A percentile compares a stretch with the other conserved stretches of the same genome.
Conservation (phyloP, 2,113 vertebrate species). For the Paralichthys olivaceus region DNA sequence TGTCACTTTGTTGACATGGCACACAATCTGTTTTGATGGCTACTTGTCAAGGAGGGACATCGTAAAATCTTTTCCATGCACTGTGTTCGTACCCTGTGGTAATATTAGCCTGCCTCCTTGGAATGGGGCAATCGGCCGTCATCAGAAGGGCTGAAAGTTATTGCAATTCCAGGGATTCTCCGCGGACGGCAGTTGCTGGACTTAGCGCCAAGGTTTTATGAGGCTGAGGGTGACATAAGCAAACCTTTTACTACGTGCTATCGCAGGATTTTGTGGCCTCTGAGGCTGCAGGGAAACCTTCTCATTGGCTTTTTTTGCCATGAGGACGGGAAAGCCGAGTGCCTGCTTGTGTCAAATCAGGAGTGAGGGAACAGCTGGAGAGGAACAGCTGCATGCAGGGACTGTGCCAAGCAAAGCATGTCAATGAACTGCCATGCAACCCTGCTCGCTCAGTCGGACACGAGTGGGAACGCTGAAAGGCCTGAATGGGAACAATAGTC, state of each 20-base stretch:
- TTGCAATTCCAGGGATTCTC: slow-evolving; percentile 56
- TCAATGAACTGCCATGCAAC: slow-evolving; percentile 54
- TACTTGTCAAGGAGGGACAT: slow-evolving; percentile 42
- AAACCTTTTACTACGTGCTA: slow-evolving; percentile 11
- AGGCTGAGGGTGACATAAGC: slow-evolving; percentile 1
- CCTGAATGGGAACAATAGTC: slow-evolving; percentile 37
- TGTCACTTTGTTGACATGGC: slow-evolving; percentile 34
- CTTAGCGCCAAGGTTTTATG: slow-evolving; percentile 12
- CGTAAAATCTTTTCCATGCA: slow-evolving; percentile 32
- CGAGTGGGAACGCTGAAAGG: slow-evolving; percentile 25
- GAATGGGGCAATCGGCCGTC: slow-evolving; percentile 36
- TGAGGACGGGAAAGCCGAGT: slow-evolving; percentile 25
- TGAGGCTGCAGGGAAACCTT: slow-evolving; percentile 24
- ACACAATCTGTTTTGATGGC: slow-evolving; percentile 56
- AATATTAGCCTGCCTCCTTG: slow-evolving; percentile 45
- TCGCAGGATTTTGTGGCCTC: not conserved
- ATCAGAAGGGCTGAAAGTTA: slow-evolving; percentile 37
- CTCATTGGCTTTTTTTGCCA: slow-evolving; percentile 21
- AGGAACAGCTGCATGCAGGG: slow-evolving; percentile 66
- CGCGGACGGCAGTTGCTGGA: slow-evolving; percentile 27
- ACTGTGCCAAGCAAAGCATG: slow-evolving; percentile 64
- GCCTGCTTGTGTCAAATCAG: slow-evolving; percentile 62
- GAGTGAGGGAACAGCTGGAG: slow-evolving; percentile 55
- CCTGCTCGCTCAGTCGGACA: slow-evolving; percentile 49
- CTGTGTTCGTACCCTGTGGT: slow-evolving; percentile 30